These are phyloP conservation scores for Forbesichthys papilliferus DNA, from an alignment of 2,113 vertebrate species.

Conservation along the genomic window DNA sequence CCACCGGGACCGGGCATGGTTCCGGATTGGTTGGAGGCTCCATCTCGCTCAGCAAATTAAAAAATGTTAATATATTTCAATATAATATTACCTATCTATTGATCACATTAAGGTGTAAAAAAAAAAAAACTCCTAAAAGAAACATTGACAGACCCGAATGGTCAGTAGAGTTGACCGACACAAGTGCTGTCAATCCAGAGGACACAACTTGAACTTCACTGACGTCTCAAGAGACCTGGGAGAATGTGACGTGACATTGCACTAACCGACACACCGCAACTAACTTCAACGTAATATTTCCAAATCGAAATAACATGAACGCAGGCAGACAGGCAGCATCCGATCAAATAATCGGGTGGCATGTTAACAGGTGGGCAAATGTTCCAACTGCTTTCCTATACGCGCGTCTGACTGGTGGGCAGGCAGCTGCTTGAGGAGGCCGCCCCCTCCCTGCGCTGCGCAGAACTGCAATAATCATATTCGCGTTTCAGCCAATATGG, in stretches of 20 bases:
- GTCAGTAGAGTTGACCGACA: constrained; percentile 1
- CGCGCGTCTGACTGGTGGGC: constrained; percentile 57
- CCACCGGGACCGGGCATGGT: constrained; percentile 53
- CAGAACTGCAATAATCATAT: not conserved
- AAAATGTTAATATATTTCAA: not conserved
- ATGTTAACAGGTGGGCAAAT: not conserved
- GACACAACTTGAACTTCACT: constrained; percentile 39
- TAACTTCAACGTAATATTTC: not conserved
- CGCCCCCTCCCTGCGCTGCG: not conserved
- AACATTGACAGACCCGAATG: not conserved
- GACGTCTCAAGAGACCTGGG: constrained; percentile 40
- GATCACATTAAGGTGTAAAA: not conserved
- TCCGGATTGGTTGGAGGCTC: constrained; percentile 47
- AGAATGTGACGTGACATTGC: constrained; percentile 19
- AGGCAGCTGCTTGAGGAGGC: constrained; percentile 45
- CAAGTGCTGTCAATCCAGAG: constrained; percentile 36
- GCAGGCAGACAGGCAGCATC: not conserved
- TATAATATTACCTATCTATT: not conserved
- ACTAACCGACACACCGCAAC: not conserved
- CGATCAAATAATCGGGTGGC: too few species aligned
- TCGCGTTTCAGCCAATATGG: too few species aligned
- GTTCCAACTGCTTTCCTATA: not conserved
- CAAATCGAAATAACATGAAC: not conserved
- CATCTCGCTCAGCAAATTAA: constrained; percentile 26
- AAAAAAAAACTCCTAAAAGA: not conserved